These are phyloP conservation scores for Meloidogyne exigua DNA, from an alignment of 1,140 invertebrate species.

Conservation along the genomic window DNA sequence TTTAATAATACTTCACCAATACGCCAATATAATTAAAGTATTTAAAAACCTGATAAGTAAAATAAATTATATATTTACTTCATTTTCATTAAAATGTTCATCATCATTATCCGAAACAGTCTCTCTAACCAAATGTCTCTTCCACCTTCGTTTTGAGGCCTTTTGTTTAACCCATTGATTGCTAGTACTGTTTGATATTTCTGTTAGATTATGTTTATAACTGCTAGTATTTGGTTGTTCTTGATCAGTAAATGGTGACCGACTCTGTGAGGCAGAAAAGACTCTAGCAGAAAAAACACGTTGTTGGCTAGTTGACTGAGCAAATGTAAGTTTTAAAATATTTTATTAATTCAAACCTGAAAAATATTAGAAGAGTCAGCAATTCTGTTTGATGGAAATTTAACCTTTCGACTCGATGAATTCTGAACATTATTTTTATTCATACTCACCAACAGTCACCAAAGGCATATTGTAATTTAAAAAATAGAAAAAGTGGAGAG, in stretches of 20 bases:
- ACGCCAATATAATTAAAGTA: too few species aligned
- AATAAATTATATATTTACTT: not conserved
- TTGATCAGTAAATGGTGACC: conserved; percentile 4
- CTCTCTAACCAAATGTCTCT: not conserved
- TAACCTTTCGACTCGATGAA: not conserved
- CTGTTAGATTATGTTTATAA: not conserved
- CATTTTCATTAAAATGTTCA: not conserved
- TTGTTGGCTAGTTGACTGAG: not conserved
- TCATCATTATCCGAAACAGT: not conserved
- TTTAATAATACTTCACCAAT: too few species aligned
- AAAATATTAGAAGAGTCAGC: not conserved
- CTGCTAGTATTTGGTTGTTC: not conserved
- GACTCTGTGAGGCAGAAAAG: conserved; percentile 3
- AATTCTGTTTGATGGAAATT: not conserved
- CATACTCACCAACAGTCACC: not conserved
- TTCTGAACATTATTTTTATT: not conserved
- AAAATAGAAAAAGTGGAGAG: not conserved
- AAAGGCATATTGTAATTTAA: not conserved
- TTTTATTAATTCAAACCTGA: conserved; percentile 9
- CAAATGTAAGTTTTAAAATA: not conserved
- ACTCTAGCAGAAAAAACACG: conserved; percentile 24
- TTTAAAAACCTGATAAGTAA: not conserved
- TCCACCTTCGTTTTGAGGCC: not conserved
- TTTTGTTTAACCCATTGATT: not conserved
- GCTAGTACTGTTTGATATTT: not conserved